A percentile compares a stretch with the other conserved stretches of the same genome.
These are phyloP conservation scores for Drosophila multiciliata DNA, from an alignment of 2,888 invertebrate species.

Conservation along the genomic window DNA sequence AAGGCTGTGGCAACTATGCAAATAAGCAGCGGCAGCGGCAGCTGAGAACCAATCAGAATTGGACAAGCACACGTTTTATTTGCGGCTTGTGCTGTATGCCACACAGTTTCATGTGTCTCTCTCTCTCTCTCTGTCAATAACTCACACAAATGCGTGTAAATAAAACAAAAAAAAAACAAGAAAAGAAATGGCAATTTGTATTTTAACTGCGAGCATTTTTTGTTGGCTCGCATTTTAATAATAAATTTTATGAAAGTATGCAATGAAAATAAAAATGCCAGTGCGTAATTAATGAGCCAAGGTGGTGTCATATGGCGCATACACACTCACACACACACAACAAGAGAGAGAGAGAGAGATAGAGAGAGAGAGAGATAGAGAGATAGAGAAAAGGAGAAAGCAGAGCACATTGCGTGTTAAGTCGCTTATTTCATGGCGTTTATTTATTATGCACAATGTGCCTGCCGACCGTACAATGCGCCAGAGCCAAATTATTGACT, in stretches of 20 bases:
- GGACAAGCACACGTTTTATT: constrained; percentile 65
- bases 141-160: constrained; percentile 55
- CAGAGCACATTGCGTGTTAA: constrained; percentile 75
- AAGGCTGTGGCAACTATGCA: constrained; percentile 49
- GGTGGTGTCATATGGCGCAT: constrained; percentile 79
- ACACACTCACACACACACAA: constrained; percentile 51
- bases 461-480: constrained; percentile 52
- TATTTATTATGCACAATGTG: constrained; percentile 81
- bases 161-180: constrained; percentile 30
- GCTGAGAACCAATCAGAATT: constrained; percentile 22
- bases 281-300: constrained; percentile 80
- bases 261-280: constrained; percentile 81
- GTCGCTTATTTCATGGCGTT: constrained; percentile 81
- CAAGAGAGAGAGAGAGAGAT: constrained; percentile 1
- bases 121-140: constrained; percentile 59
- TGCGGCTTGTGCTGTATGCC: constrained; percentile 65
- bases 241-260: constrained; percentile 79
- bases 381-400: constrained; percentile 18
- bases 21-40: constrained; percentile 48
- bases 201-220: constrained; percentile 39
- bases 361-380: constrained; percentile 22
- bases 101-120: constrained; percentile 46
- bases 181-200: constrained; percentile 58
- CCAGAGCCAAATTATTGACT: constrained; percentile 73
- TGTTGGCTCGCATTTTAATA: constrained; percentile 65